Evolutionary conservation across 2,113 vertebrate species (phyloP).

Genomic region (Xiphophorus maculatus): DNA sequence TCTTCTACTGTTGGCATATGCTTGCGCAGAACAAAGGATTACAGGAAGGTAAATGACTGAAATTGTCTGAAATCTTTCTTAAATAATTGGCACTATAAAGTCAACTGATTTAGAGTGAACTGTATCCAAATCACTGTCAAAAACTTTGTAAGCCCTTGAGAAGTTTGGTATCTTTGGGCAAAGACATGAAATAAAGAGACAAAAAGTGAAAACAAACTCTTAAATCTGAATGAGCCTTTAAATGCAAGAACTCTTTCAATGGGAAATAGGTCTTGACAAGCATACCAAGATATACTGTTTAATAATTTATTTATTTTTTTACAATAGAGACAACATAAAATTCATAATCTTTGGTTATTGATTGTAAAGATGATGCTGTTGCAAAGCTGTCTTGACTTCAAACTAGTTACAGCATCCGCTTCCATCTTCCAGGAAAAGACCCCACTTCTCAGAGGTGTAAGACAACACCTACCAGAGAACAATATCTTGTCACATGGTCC

Average conservation of each 20-base stretch:
- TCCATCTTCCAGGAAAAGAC: constrained; percentile 76
- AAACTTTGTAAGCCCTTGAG: background rate
- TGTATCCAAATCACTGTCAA: background rate
- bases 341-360: background rate
- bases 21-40: background rate
- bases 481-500: constrained; percentile 79
- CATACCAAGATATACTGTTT: background rate
- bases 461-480: constrained; percentile 80
- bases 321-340: background rate
- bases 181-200: background rate
- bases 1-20: background rate
- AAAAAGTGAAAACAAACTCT: background rate
- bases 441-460: constrained; percentile 84
- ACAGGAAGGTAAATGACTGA: background rate
- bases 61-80: background rate
- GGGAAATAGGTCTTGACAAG: background rate
- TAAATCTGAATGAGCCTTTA: background rate
- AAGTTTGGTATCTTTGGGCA: background rate
- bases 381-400: constrained; percentile 17
- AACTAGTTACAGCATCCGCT: constrained; percentile 54
- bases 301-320: background rate
- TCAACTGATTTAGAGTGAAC: background rate
- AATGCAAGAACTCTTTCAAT: background rate
- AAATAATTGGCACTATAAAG: background rate
- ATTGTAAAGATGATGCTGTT: background rate